Evolutionary conservation across 2,888 invertebrate genomes (phyloP).

Genomic region (Athrips mouffetella): DNA sequence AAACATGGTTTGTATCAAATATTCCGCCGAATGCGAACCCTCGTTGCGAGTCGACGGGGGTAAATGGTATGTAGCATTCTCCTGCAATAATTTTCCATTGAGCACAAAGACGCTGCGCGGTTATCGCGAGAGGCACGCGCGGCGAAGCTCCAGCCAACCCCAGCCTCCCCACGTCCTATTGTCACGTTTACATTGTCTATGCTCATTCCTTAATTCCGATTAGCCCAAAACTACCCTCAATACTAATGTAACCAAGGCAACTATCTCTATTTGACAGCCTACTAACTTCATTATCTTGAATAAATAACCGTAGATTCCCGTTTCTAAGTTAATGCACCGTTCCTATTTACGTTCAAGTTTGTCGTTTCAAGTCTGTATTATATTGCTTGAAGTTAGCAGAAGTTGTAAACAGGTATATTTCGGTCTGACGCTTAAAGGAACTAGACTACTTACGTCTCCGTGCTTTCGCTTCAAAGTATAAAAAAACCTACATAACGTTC

Average conservation of each 20-base stretch:
- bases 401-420: conserved; percentile 33
- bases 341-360: conserved; percentile 39
- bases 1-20: conserved; percentile 33
- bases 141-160: conserved; percentile 62
- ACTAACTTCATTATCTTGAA: conserved; percentile 20
- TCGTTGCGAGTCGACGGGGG: conserved; percentile 32
- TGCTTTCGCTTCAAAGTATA: too few relatives aligned
- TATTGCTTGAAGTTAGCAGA: conserved; percentile 35
- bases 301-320: conserved; percentile 24
- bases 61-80: conserved; percentile 55
- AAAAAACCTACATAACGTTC: too few relatives aligned
- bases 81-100: conserved; percentile 70
- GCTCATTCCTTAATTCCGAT: conserved; percentile 71
- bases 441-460: conserved; percentile 15
- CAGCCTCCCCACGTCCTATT: conserved; percentile 56
- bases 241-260: conserved; percentile 23
- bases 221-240: conserved; percentile 52
- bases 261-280: conserved; percentile 14
- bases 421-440: conserved; percentile 22
- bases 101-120: conserved; percentile 61
- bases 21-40: conserved; percentile 25
- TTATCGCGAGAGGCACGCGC: conserved; percentile 73
- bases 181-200: conserved; percentile 76
- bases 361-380: conserved; percentile 33
- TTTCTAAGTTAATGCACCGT: conserved; percentile 28